Conservation (phyloP, 1,140 invertebrate genomes). For the Cherax destructor region DNA sequence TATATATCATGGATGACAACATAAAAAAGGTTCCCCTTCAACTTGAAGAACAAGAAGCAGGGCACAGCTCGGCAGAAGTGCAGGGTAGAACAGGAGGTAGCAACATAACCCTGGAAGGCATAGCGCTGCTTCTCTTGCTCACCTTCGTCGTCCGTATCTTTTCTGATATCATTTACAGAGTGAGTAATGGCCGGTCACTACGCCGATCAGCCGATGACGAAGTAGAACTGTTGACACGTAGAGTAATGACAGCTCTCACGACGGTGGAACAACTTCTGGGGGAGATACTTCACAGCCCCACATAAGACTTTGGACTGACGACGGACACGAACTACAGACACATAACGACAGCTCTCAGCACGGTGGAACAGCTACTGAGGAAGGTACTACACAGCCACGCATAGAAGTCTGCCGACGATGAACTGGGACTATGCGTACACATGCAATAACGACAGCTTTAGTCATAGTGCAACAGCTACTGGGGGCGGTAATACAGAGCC, state of each 20-base stretch:
- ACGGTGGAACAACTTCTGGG: background rate
- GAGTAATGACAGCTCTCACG: background rate
- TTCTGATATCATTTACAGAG: background rate
- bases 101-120: constrained; percentile 23
- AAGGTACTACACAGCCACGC: no score
- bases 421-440: background rate
- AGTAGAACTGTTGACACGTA: background rate
- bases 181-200: background rate
- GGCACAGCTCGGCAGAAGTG: background rate
- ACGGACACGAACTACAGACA: no score
- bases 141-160: constrained; percentile 13
- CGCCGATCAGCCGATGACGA: background rate
- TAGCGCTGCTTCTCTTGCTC: background rate
- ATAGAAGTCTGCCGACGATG: no score
- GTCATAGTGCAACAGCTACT: no score
- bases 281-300: no score
- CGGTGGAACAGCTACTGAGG: no score
- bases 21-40: background rate
- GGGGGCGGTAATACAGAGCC: no score
- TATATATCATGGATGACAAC: background rate
- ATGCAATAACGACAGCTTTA: no score
- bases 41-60: background rate
- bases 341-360: no score
- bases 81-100: background rate
- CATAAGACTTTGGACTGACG: no score